Evolutionary conservation across 2,113 vertebrate species (phyloP).

Genomic region (Alces alces): DNA sequence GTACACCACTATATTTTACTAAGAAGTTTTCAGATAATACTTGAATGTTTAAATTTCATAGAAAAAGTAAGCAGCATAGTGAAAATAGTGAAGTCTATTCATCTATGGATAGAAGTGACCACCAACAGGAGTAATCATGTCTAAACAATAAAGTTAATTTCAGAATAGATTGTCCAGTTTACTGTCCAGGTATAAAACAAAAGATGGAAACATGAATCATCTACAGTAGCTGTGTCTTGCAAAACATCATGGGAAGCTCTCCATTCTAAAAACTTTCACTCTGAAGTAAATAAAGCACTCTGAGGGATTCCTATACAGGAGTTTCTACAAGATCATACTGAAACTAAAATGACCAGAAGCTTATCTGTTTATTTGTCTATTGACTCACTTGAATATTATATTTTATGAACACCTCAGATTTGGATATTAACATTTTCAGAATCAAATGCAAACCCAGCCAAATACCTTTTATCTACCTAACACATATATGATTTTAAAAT

Average conservation of each 20-base stretch:
- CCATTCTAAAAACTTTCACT: not conserved
- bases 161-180: not conserved
- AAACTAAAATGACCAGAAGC: not conserved
- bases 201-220: not conserved
- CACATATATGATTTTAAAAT: not conserved
- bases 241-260: not conserved
- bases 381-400: not conserved
- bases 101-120: not conserved
- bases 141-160: not conserved
- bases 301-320: not conserved
- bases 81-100: not conserved
- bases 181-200: not conserved
- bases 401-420: not conserved
- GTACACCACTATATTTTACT: not conserved
- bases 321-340: not conserved
- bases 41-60: not conserved
- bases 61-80: not conserved
- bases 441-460: not conserved
- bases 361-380: not conserved
- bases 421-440: not conserved
- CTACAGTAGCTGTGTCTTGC: not conserved
- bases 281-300: not conserved
- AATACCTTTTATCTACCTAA: not conserved
- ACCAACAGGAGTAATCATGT: not conserved
- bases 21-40: conserved; percentile 16